These are phyloP conservation scores for Spodoptera picta DNA, from an alignment of 2,888 invertebrate species.

Conservation along the genomic window DNA sequence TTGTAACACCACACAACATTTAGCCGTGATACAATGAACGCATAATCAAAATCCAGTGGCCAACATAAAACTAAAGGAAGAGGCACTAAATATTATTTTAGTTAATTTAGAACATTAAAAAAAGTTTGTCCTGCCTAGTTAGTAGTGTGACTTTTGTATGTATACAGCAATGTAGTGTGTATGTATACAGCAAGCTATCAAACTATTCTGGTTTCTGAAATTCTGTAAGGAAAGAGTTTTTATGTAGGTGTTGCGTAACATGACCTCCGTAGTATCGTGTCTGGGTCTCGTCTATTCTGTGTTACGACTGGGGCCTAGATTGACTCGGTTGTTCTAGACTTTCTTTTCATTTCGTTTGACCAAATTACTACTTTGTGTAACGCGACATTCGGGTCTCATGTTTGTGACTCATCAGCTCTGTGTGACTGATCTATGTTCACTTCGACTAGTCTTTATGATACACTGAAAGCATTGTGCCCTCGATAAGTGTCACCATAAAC, in stretches of 20 bases:
- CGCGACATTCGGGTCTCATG: slow-evolving; percentile 27
- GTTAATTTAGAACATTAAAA: too few relatives aligned
- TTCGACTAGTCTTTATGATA: slow-evolving; percentile 5
- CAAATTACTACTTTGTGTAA: slow-evolving; percentile 22
- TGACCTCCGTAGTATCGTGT: slow-evolving; percentile 28
- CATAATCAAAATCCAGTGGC: too few relatives aligned
- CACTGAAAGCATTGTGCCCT: not conserved
- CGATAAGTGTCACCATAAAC: too few relatives aligned
- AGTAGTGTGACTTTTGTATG: not conserved
- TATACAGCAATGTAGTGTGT: too few relatives aligned
- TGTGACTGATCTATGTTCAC: slow-evolving; percentile 7
- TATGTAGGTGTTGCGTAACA: slow-evolving; percentile 17
- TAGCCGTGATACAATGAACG: too few relatives aligned
- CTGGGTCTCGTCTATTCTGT: slow-evolving; percentile 32
- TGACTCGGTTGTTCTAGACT: slow-evolving; percentile 27
- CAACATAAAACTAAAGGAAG: too few relatives aligned
- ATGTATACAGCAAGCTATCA: too few relatives aligned
- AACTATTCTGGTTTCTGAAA: too few relatives aligned
- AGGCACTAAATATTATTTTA: too few relatives aligned
- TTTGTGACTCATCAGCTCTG: slow-evolving; percentile 20
- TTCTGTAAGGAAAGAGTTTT: too few relatives aligned
- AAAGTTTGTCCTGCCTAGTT: too few relatives aligned
- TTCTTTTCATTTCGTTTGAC: slow-evolving; percentile 16
- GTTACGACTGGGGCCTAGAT: slow-evolving; percentile 20
- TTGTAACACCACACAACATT: too few relatives aligned